Evolutionary conservation across 2,113 vertebrate species (phyloP), one percentile per base, ranked within the genome.

Genomic region (Engraulis encrasicolus): DNA sequence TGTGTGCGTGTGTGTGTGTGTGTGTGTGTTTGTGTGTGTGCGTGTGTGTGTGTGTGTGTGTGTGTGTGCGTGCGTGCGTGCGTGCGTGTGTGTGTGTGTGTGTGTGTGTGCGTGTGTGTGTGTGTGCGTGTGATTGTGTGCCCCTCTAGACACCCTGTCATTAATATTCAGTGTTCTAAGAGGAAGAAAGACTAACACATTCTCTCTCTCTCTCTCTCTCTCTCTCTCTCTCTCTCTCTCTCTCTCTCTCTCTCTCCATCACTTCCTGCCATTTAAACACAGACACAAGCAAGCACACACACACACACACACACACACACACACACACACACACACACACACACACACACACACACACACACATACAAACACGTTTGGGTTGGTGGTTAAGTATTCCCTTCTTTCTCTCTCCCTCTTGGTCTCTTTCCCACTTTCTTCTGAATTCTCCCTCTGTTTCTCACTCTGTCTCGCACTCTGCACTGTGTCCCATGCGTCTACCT

Each of bases 1-100:
- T n/a, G n/a, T n/a, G n/a, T n/a, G n/a, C n/a, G 88, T 77, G 87
- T 86, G 90, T 92, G 89, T 81, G 92, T 88, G 89, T 84, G 81
- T 54, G 58, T 86, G 85, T 82, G 84, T 52, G 45, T 52, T 61
- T 87, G 81, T 61, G 81, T 82, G 84, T n/a, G n/a, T n/a, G 88
- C 78, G 87, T 86, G 90, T 92, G 89, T 81, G 92, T 88, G 89
- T 84, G 81, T 54, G 58, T 86, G 85, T 82, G 84, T 52, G 45
- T 52, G 52, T 87, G 81, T 61, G 81, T 82, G 84, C 1, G 88
- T 77, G 87, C 86, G 90, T 92, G 89, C 82, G 92, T 88, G 89
- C 83, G 81, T 54, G 58, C 86, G 85, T 82, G 84, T 52, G 45
- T 52, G 52, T 87, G 81, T 61, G 81, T 82, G 84, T 86, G 90